Base-by-base conservation (phyloP, 2,113 vertebrate genomes). In the Myotis brandtii region DNA sequence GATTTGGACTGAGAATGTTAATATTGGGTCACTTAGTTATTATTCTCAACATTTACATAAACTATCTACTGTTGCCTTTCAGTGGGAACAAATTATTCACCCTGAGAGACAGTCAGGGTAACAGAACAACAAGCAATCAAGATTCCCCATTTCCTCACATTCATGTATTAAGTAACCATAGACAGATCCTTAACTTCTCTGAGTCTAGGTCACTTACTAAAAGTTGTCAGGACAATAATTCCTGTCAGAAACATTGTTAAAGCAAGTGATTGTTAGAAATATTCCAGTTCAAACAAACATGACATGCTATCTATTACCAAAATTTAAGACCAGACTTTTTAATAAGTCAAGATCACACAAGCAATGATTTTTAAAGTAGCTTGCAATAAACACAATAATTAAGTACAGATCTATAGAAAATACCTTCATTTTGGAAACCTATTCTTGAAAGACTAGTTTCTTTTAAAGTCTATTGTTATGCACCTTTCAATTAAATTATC, bases 261-360 rank as follows among this genome's bases (percentile, higher is more conserved):
- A 86, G 9, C 23, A 80, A 37, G 70, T 43, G 8, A 62, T 76
- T 72, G 37, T 32, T 64, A 23, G 34, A 12, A 9, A 62, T 14
- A n/a, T 89, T 89, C 23, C 0, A 48, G 25, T 46, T 40, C 6
- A 40, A 73, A 69, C 1, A 89, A 2, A 2, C 43, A 6, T 2
- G 75, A 30, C 9, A 52, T 5, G 25, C 48, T 20, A 17, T 40
- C n/a, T 23, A 23, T 40, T 14, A 95, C 1, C 50, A 92, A 34
- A 76, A 93, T 86, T 64, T 91, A 34, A 91, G 91, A 81, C 17
- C 59, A 23, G 6, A 32, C 43, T 64, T 95, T 77, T 79, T 72
- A 69, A 52, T 43, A 81, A 84, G 23, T 66, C 54, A 67, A 76
- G 17, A 43, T 62, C 7, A 72, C 27, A 64, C 10, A 76, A 62